Evolutionary conservation across 2,797 vertebrate genomes (phyloP), one percentile per base, ranked within the genome.

Genomic region (Gila robusta): DNA sequence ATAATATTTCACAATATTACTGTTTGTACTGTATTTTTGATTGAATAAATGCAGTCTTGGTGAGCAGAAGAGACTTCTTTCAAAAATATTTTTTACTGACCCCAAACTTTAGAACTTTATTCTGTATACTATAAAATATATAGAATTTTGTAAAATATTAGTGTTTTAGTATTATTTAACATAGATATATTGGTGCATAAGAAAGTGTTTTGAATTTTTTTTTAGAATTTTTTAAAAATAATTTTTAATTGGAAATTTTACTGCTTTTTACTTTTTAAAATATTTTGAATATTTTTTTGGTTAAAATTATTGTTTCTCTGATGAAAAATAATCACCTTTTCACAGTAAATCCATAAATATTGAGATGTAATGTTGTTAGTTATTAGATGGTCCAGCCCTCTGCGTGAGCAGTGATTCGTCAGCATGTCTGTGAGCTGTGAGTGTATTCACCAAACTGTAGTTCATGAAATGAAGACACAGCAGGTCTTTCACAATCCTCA

Each of bases 401-500:
- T 26, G 37, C 0, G 7, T 41, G 23, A 66, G 6, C 10, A 80
- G 9, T 16, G 78, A 21, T 67, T 47, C 5, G 11, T 77, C 32
- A 77, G 49, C 21, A 0, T 21, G 9, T 80, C 26, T 67, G 28
- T 2, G 19, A 69, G 64, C 10, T 7, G 41, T 19, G 64, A 10
- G 41, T 49, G 62, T 49, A 3, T 80, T 67, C 14, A 1, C 0
- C n/a, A 80, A 35, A 8, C 9, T 80, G 59, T 23, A n/a, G 52
- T n/a, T 77, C 6, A 26, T 64, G 26, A 78, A 56, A n/a, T 35
- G 49, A 78, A 77, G 28, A 69, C n/a, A 1, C 59, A 67, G 59
- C 79, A 59, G 69, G 35, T 37, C 49, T 83, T 73, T 83, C 23
- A 54, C 44, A 26, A 39, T 54, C 79, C 49, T 73, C 41, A 52